Percentiles rank a stretch among this genome's conserved stretches.
Conservation (phyloP, 2,888 invertebrate genomes). For the Trichopria drosophilae region DNA sequence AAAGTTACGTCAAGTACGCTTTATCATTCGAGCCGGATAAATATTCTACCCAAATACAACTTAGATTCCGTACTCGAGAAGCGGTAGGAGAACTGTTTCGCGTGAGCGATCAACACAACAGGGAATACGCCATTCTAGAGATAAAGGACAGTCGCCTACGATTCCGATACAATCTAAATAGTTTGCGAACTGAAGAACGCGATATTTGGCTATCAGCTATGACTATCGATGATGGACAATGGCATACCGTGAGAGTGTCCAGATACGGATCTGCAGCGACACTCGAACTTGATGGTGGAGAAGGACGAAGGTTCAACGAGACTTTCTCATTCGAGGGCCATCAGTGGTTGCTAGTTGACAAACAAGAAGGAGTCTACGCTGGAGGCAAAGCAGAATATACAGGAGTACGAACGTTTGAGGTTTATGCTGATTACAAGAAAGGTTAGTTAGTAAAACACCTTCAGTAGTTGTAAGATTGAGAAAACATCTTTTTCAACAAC, state of each 20-base stretch:
- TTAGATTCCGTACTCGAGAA: conserved; percentile 91
- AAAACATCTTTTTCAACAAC: no score
- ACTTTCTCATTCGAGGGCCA: conserved; percentile 88
- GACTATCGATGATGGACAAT: conserved; percentile 92
- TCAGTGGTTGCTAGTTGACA: conserved; percentile 89
- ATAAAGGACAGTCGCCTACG: conserved; percentile 87
- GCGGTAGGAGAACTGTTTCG: conserved; percentile 91
- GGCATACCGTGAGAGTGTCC: conserved; percentile 92
- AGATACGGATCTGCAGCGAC: conserved; percentile 92
- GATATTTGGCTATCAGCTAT: conserved; percentile 89
- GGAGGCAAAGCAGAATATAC: conserved; percentile 96
- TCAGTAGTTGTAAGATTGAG: not conserved
- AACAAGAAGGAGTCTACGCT: conserved; percentile 92
- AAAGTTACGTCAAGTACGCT: conserved; percentile 96
- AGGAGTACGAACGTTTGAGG: conserved; percentile 90
- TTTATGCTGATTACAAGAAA: conserved; percentile 92
- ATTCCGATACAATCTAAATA: conserved; percentile 92
- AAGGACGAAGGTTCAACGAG: conserved; percentile 90
- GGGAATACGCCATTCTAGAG: conserved; percentile 90
- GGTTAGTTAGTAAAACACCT: conserved; percentile 58
- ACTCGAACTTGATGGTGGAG: conserved; percentile 91
- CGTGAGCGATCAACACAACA: conserved; percentile 90
- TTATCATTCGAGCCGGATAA: conserved; percentile 91
- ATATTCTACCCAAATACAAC: conserved; percentile 89
- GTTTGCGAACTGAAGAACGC: conserved; percentile 84